Conservation (phyloP, 2,888 invertebrate species). For the Pollenia griseotomentosa region DNA sequence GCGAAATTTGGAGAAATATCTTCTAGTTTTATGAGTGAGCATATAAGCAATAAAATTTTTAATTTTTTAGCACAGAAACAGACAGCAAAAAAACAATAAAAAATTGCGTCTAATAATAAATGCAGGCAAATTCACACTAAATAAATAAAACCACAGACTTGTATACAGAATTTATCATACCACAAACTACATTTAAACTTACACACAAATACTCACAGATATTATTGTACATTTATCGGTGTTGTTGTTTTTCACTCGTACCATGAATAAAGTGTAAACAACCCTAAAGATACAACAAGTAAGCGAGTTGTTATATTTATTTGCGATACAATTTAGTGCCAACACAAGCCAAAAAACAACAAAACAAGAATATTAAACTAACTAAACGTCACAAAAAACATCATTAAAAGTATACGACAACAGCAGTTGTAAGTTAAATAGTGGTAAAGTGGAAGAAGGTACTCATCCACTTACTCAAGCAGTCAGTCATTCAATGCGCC, state of each 20-base stretch:
- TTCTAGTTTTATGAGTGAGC: too few relatives aligned
- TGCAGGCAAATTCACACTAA: too few relatives aligned
- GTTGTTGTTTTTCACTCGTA: slow-evolving; percentile 26
- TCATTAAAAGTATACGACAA: slow-evolving; percentile 34
- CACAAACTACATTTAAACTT: slow-evolving; percentile 22
- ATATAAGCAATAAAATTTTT: too few relatives aligned
- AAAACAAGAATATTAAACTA: slow-evolving; percentile 25
- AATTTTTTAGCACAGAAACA: too few relatives aligned
- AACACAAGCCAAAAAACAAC: slow-evolving; percentile 26
- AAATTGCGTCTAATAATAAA: too few relatives aligned
- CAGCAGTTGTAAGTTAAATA: background rate
- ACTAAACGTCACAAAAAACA: slow-evolving; percentile 42
- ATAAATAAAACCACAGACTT: slow-evolving; percentile 42
- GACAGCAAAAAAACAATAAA: too few relatives aligned
- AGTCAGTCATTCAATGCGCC: background rate
- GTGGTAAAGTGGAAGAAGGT: too few relatives aligned
- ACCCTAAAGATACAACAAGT: slow-evolving; percentile 58
- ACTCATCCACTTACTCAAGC: background rate
- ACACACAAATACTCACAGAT: too few relatives aligned
- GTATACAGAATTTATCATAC: slow-evolving; percentile 48
- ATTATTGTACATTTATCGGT: slow-evolving; percentile 1
- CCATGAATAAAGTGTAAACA: slow-evolving; percentile 56
- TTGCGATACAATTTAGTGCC: slow-evolving; percentile 19
- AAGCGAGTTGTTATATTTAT: slow-evolving; percentile 19
- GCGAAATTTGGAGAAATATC: too few relatives aligned